These are phyloP conservation scores for Dryomyza anilis DNA, from an alignment of 2,888 invertebrate species.

Conservation along the genomic window DNA sequence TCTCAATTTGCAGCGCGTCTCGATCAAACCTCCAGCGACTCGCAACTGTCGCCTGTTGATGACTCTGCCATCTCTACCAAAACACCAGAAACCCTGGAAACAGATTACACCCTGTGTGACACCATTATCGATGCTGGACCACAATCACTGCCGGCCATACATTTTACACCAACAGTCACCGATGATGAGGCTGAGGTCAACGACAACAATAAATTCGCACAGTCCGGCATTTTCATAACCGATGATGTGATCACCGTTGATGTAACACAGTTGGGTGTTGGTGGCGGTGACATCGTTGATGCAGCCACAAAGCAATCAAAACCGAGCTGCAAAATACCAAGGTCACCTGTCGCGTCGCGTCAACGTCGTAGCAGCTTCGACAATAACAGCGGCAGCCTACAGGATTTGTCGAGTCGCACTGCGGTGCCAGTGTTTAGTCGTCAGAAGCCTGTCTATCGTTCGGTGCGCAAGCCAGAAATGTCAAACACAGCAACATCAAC, in stretches of 20 bases:
- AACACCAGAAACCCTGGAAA: slow-evolving; percentile 46
- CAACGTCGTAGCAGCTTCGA: slow-evolving; percentile 59
- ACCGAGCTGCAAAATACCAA: slow-evolving; percentile 62
- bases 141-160: slow-evolving; percentile 50
- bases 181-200: too few species aligned
- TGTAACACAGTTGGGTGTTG: slow-evolving; percentile 61
- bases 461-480: slow-evolving; percentile 59
- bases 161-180: slow-evolving; percentile 34
- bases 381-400: slow-evolving; percentile 52
- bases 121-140: slow-evolving; percentile 45
- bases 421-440: slow-evolving; percentile 52
- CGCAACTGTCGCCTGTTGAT: slow-evolving; percentile 60
- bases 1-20: slow-evolving; percentile 66
- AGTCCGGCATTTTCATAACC: slow-evolving; percentile 58
- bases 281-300: slow-evolving; percentile 54
- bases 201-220: slow-evolving; percentile 52
- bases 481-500: neutral
- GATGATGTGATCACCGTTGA: slow-evolving; percentile 64
- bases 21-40: slow-evolving; percentile 62
- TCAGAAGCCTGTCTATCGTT: slow-evolving; percentile 58
- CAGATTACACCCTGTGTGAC: slow-evolving; percentile 33
- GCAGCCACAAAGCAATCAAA: neutral
- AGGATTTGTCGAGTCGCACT: slow-evolving; percentile 50
- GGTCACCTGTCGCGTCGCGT: slow-evolving; percentile 55
- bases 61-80: slow-evolving; percentile 50